Percentiles rank a stretch among this genome's conserved stretches.
These are phyloP conservation scores for Dryobates pubescens DNA, from an alignment of 2,797 vertebrate genomes.

Conservation along the genomic window DNA sequence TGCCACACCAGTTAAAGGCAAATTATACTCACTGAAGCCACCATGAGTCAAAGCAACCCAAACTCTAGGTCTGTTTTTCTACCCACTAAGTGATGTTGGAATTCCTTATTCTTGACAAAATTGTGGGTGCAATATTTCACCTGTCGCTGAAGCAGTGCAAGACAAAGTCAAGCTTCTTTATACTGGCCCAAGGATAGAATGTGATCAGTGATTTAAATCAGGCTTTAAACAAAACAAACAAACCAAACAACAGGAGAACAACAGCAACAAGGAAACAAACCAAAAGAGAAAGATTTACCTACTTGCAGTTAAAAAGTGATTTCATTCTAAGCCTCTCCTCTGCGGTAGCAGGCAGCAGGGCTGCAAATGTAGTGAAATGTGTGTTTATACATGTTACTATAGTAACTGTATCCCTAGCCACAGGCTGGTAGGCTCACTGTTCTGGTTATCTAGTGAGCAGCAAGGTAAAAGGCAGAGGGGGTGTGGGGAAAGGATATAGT, in stretches of 20 bases:
- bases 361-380: neutral
- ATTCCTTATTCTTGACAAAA: neutral
- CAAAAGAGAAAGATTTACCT: neutral
- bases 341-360: neutral
- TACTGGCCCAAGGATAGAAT: neutral
- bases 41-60: neutral
- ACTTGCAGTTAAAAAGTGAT: neutral
- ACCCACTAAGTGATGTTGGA: neutral
- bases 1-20: neutral
- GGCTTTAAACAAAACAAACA: neutral
- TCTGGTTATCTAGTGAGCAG: conserved; percentile 27
- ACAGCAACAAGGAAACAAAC: neutral
- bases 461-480: neutral
- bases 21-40: neutral
- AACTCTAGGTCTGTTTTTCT: neutral
- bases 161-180: neutral
- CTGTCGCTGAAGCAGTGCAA: neutral
- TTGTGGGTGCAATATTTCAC: neutral
- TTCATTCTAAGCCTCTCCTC: conserved; percentile 1
- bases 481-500: neutral
- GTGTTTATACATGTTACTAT: conserved; percentile 70
- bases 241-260: too few species aligned
- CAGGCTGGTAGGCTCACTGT: conserved; percentile 42
- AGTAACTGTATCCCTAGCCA: conserved; percentile 77
- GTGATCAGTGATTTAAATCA: neutral